Base-by-base conservation (phyloP, 2,797 vertebrate species). In the Crocidura indochinensis region DNA sequence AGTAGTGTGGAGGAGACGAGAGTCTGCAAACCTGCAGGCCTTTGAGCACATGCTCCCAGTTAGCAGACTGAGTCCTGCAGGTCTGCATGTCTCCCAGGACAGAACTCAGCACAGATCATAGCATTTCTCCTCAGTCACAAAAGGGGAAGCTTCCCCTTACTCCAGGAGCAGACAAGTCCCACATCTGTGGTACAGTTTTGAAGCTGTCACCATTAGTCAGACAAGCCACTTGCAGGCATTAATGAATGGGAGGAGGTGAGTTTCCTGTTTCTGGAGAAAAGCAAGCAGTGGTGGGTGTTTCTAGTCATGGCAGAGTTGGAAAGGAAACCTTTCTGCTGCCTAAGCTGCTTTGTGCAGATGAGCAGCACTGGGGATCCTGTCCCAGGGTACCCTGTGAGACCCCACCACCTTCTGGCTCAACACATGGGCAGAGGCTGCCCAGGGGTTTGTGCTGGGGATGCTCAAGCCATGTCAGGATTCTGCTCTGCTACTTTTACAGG, bases 241-340 rank as follows among this genome's bases (percentile, higher is more conserved):
- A 69, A 24, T 38, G 27, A 38, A 64, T n/a, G 27, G 38, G 6
- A 47, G 8, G 20, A 69, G 27, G 17, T 73, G 90, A 80, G 56
- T 46, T 69, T 68, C 22, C 81, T 17, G 8, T 77, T 85, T 51
- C 67, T 22, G 17, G 71, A 67, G 69, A 29, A 71, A 69, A 89
- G 46, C 51, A 72, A 87, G 90, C 38, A 49, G 60, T 77, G 46
- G 38, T n/a, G 62, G n/a, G 17, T 65, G n/a, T 10, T 72, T 51
- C 38, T 38, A 46, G 44, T 24, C 22, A 17, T 62, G 72, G 26
- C 11, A 17, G 72, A n/a, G 17, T 60, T 76, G 65, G 46, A 64
- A 56, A 2, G 14, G 71, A 56, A 27, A 44, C 73, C 15, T 46
- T 75, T 27, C 6, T 0, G 56, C 47, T 62, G 47, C 69, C 56